Base-by-base conservation (phyloP, 2,797 vertebrate species). In the Coluber constrictor region DNA sequence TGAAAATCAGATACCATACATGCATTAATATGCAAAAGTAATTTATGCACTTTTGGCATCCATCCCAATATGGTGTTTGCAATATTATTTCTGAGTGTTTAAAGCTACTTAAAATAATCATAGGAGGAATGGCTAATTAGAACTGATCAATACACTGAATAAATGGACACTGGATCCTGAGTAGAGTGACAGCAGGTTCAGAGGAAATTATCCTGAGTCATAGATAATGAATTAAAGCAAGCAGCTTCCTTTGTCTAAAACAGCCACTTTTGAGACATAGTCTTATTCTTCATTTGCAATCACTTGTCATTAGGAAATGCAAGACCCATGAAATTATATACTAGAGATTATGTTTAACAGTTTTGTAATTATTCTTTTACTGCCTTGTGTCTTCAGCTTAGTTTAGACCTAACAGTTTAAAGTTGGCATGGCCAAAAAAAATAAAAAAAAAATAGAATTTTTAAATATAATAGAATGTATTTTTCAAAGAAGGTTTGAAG, bases 181-280 rank as follows among this genome's bases (percentile, higher is more conserved):
- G 87, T 2, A 0, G 56, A 16, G 54, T 94, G 93, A 74, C 91
- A 92, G 2, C 59, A 95, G 91, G 60, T 94, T 70, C 88, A 61
- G 87, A 93, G 92, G 32, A 87, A 95, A 89, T 94, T 96, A 66
- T 94, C 29, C 93, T 96, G 5, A 1, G 91, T 27, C 37, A 93
- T 90, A 83, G 92, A 90, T 96, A 94, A 91, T 94, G 91, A 92
- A 96, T 96, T 96, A 95, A 3, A 1, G 0, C 94, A 95, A 96
- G 86, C 93, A 92, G n/a, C 91, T 94, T 47, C 88, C 37, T 83
- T 92, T 87, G 27, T 47, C 74, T 92, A 92, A 92, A 93, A 94
- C 91, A 20, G 32, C 86, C 83, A 57, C 93, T 59, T 43, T 89
- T 74, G n/a, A 87, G 93, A 93, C 74, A 92, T 90, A 92, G 94